A percentile compares a stretch with the other conserved stretches of the same genome.
phyloP scores from a whole-genome alignment of 2,113 vertebrate species.

The Brachypteracias leptosomus region DNA sequence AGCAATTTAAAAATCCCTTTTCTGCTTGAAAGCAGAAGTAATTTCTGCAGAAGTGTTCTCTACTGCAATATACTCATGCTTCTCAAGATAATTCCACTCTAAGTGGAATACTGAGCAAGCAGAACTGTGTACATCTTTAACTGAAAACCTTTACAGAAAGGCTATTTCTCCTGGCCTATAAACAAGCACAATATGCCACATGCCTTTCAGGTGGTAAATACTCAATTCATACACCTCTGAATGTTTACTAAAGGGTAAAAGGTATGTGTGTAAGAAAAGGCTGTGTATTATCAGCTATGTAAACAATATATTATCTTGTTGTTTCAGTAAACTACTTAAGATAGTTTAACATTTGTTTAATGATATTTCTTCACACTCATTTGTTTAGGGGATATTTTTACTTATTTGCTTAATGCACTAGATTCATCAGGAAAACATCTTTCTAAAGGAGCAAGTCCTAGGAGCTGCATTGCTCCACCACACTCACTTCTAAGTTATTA shows the following conservation, averaged over 20 bases:
- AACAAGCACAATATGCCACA: not conserved
- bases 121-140: not conserved
- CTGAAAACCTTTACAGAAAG: not conserved
- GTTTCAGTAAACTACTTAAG: not conserved
- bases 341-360: not conserved
- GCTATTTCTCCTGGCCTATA: not conserved
- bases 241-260: not conserved
- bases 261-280: not conserved
- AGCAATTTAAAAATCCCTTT: conserved; percentile 9
- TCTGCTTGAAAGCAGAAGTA: conserved; percentile 27
- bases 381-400: not conserved
- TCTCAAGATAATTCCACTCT: not conserved
- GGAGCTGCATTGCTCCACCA: not conserved
- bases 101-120: conserved; percentile 31
- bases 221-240: not conserved
- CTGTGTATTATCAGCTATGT: not conserved
- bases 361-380: not conserved
- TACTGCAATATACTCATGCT: not conserved
- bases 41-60: not conserved
- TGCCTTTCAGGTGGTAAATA: not conserved
- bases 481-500: not conserved
- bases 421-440: not conserved
- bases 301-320: not conserved
- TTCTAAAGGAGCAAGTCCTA: not conserved
- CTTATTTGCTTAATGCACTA: not conserved